Conservation (phyloP, 92 coral and sea anemone species). For the Pocillopora grandis region DNA sequence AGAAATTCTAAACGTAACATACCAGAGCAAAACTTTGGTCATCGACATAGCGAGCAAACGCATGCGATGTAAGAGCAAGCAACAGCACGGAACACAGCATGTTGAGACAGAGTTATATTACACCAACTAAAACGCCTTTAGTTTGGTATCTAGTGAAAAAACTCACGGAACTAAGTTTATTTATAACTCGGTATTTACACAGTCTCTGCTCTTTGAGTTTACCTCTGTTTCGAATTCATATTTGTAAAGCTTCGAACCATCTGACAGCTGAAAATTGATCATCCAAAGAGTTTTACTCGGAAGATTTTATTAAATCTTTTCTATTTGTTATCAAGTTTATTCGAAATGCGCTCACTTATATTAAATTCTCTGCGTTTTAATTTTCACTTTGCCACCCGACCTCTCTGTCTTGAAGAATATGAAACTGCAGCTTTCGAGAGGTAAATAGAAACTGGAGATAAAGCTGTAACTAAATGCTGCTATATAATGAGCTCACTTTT, state of each 20-base stretch:
- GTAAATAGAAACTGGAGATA: too few species aligned
- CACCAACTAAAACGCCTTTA: not conserved
- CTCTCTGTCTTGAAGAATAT: not conserved
- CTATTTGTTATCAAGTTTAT: not conserved
- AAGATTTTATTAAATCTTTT: not conserved
- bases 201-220: not conserved
- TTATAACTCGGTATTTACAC: not conserved
- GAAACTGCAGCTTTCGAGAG: not conserved
- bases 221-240: not conserved
- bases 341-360: not conserved
- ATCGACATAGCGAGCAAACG: constrained; percentile 5
- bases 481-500: too few species aligned
- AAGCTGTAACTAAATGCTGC: too few species aligned
- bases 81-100: constrained; percentile 6
- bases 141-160: not conserved
- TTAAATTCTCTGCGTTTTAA: not conserved
- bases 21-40: not conserved
- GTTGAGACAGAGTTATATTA: not conserved
- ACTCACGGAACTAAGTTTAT: not conserved
- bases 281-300: not conserved
- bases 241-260: not conserved
- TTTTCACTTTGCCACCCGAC: not conserved
- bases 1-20: not conserved
- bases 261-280: not conserved
- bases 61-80: not conserved